phyloP scores from a whole-genome alignment of 2,888 invertebrate genomes.

The Meandrusa payeni region DNA sequence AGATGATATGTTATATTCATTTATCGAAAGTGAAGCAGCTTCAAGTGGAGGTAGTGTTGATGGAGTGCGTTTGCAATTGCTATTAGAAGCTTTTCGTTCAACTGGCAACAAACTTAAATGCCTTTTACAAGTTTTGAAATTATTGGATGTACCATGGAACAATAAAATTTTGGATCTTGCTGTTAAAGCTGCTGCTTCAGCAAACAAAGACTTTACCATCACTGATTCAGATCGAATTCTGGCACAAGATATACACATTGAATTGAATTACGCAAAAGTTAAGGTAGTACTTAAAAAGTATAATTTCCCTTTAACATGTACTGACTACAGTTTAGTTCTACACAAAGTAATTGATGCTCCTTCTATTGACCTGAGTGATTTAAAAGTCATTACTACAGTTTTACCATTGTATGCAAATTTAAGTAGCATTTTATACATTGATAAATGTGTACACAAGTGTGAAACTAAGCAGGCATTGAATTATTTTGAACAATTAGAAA shows the following conservation, averaged over 20 bases:
- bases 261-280: constrained; percentile 66
- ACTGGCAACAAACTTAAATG: constrained; percentile 60
- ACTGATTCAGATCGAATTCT: constrained; percentile 55
- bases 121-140: constrained; percentile 64
- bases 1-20: constrained; percentile 63
- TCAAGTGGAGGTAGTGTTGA: constrained; percentile 64
- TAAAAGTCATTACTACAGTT: constrained; percentile 55
- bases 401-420: constrained; percentile 52
- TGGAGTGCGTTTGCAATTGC: constrained; percentile 56
- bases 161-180: constrained; percentile 53
- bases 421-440: constrained; percentile 57
- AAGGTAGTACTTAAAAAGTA: constrained; percentile 72
- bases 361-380: constrained; percentile 55
- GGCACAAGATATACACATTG: constrained; percentile 63
- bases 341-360: constrained; percentile 57
- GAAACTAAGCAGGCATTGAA: constrained; percentile 59
- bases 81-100: constrained; percentile 58
- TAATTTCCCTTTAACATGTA: constrained; percentile 63
- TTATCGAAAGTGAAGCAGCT: constrained; percentile 66
- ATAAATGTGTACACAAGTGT: constrained; percentile 61
- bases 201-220: constrained; percentile 58
- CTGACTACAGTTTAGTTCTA: constrained; percentile 60
- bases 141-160: constrained; percentile 71
- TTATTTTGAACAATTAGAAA: constrained; percentile 51
- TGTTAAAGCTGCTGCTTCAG: constrained; percentile 51